phyloP scores from a whole-genome alignment of 2,888 invertebrate species.

The Lasioglossum leucozonium region DNA sequence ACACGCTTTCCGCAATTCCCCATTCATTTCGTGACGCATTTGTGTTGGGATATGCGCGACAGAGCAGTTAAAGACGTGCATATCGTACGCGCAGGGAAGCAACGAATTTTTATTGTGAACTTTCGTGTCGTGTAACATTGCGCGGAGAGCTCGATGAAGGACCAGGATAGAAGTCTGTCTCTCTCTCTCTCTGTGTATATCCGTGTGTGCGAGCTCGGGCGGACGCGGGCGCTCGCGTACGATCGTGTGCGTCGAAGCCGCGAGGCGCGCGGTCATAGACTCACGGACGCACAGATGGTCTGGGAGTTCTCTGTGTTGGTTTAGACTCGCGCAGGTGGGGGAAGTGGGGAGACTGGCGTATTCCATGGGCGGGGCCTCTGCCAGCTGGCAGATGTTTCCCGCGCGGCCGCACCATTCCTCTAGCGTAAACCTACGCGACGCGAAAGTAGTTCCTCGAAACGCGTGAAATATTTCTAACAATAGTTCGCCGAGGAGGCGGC shows the following conservation, averaged over 20 bases:
- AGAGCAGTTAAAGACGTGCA: slow-evolving; percentile 43
- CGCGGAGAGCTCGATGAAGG: slow-evolving; percentile 47
- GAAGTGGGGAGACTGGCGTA: slow-evolving; percentile 77
- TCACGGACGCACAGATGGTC: slow-evolving; percentile 21
- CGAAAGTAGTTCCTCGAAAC: slow-evolving; percentile 74
- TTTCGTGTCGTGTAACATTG: slow-evolving; percentile 63
- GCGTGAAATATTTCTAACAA: slow-evolving; percentile 62
- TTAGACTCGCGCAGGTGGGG: slow-evolving; percentile 51
- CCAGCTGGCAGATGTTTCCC: slow-evolving; percentile 87
- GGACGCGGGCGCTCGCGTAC: too few relatives aligned
- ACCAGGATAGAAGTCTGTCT: slow-evolving; percentile 46
- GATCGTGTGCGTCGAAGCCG: not conserved
- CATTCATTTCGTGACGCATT: slow-evolving; percentile 19
- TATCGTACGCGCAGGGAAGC: slow-evolving; percentile 32
- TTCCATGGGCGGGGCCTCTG: slow-evolving; percentile 86
- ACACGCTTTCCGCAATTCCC: slow-evolving; percentile 21
- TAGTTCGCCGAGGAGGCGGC: slow-evolving; percentile 35
- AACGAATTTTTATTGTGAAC: slow-evolving; percentile 58
- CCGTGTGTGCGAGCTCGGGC: too few relatives aligned
- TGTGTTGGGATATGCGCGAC: slow-evolving; percentile 26
- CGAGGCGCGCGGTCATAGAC: slow-evolving; percentile 21
- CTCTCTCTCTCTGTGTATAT: too few relatives aligned
- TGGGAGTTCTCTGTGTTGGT: slow-evolving; percentile 35
- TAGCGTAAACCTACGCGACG: slow-evolving; percentile 80
- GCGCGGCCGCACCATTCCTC: slow-evolving; percentile 80